Evolutionary conservation across 2,888 invertebrate genomes (phyloP), one percentile per base, ranked within the genome.

Genomic region (Drosophila leonis): DNA sequence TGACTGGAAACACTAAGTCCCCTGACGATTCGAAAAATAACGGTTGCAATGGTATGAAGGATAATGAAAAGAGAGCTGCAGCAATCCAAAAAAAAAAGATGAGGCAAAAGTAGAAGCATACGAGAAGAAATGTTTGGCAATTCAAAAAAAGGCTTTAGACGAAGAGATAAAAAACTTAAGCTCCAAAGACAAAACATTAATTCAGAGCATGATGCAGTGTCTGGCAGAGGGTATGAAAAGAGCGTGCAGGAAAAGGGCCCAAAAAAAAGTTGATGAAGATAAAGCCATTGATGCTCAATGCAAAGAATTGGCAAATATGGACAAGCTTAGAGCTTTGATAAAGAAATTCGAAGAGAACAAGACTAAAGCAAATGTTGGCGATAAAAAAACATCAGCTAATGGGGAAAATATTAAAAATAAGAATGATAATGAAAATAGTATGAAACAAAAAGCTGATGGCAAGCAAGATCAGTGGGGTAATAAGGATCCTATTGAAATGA

Each of bases 221-320:
- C 27, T 54, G 4, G 5, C 52, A n/a, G 52, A 54, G 10, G 12
- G 37, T 37, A 54, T 54, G 52, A 27, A 54, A 37, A 37, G n/a
- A 1, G 52, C 52, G 27, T 54, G 52, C 10, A 37, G 7, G 3
- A n/a, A 4, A 15, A 37, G 33, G 24, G 52, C 52, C 3, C 1
- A 37, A 4, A 5, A 54, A 6, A 54, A 54, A n/a, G 1, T 54
- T 12, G 2, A 3, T 3, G 52, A 54, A n/a, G 37, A 54, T 24
- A 54, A 54, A 12, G 37, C 3, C 13, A 15, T 37, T 3, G 37
- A 37, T 1, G 52, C n/a, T 27, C 52, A 54, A 35, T 54, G 52
- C 6, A 0, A 7, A 10, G 24, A 15, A 12, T 27, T 54, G 10
- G 52, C 27, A 2, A 54, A 54, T n/a, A 39, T 18, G 5, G 52